Conservation (phyloP, 2,888 invertebrate genomes). For the Pristionchus japonicus region DNA sequence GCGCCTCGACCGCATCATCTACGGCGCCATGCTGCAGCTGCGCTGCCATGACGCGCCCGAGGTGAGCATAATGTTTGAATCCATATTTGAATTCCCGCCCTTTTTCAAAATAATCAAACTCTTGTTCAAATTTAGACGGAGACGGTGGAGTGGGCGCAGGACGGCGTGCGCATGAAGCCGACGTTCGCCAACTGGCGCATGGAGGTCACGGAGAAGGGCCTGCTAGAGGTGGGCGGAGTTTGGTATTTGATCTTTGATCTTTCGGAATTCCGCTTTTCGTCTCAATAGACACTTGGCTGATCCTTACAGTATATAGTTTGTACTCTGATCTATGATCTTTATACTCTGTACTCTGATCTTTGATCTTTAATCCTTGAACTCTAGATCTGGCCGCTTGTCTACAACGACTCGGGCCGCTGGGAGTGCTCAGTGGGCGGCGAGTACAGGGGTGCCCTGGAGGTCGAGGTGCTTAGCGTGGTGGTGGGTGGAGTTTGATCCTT, state of each 20-base stretch:
- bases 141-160: not conserved
- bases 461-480: slow-evolving; percentile 5
- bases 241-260: not conserved
- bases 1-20: not conserved
- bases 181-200: slow-evolving; percentile 12
- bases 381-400: slow-evolving; percentile 25
- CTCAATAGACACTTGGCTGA: too few species aligned
- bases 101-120: not conserved
- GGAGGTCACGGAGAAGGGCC: slow-evolving; percentile 26
- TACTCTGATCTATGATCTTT: not conserved
- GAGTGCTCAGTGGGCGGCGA: slow-evolving; percentile 15
- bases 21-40: slow-evolving; percentile 30
- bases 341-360: not conserved
- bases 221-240: slow-evolving; percentile 4
- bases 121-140: not conserved
- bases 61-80: not conserved
- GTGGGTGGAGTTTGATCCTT: too few species aligned
- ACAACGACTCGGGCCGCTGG: slow-evolving; percentile 24
- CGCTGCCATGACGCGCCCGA: not conserved
- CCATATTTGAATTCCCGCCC: not conserved
- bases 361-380: not conserved
- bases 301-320: not conserved
- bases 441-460: not conserved
- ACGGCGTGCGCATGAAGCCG: not conserved
- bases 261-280: too few species aligned